phyloP scores from a whole-genome alignment of 37 sponge, comb jelly and placozoan species.

The Hormiphora californensis region DNA sequence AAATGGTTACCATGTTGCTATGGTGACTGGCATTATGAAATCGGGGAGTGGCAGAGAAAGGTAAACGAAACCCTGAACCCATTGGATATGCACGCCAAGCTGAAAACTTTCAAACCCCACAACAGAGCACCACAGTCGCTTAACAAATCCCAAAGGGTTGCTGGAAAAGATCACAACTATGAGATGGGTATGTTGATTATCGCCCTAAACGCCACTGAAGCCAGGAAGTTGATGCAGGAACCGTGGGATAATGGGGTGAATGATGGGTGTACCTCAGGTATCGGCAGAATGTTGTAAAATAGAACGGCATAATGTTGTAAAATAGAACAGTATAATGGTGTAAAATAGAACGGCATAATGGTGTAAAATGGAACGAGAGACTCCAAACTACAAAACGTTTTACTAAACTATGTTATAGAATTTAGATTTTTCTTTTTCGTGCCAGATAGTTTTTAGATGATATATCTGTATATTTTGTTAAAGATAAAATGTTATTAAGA shows the following conservation, averaged over 20 bases:
- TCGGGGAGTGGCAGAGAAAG: neutral
- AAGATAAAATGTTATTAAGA: too few species aligned
- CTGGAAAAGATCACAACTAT: constrained; percentile 41
- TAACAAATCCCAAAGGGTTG: neutral
- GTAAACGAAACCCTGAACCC: constrained; percentile 17
- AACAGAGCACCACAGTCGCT: neutral
- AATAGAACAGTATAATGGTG: too few species aligned
- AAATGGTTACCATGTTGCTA: constrained; percentile 35
- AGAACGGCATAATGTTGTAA: too few species aligned
- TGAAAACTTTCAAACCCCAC: constrained; percentile 25
- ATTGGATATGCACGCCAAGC: constrained; percentile 43
- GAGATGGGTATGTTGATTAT: constrained; percentile 37
- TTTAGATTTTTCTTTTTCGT: too few species aligned
- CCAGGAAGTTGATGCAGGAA: neutral
- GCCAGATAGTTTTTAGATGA: too few species aligned
- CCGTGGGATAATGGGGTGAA: constrained; percentile 25
- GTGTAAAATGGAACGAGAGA: too few species aligned
- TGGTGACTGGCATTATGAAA: constrained; percentile 42
- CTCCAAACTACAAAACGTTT: too few species aligned
- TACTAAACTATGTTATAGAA: too few species aligned
- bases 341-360: too few species aligned
- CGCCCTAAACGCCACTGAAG: neutral
- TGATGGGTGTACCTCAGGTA: constrained; percentile 45
- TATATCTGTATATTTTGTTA: too few species aligned
- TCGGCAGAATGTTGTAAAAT: constrained; percentile 24